Evolutionary conservation across 2,113 vertebrate genomes (phyloP).

Genomic region (Charina bottae): DNA sequence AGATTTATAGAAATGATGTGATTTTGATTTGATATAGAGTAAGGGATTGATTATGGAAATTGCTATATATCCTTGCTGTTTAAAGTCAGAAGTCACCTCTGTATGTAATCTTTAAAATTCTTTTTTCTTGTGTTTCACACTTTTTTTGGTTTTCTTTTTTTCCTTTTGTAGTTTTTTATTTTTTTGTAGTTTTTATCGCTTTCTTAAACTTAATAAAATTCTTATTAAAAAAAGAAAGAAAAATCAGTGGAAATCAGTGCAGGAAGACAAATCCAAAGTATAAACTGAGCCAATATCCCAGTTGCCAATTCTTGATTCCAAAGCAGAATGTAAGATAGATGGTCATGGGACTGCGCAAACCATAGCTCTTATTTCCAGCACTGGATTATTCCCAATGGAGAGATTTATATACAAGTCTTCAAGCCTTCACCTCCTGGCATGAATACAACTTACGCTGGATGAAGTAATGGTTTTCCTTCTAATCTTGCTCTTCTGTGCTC

Average conservation of each 20-base stretch:
- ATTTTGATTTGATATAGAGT: no score
- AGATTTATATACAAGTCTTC: neutral
- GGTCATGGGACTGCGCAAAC: neutral
- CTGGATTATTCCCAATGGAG: neutral
- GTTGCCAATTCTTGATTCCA: neutral
- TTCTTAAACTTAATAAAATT: no score
- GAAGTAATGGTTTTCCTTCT: neutral
- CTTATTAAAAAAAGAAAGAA: no score
- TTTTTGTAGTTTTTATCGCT: no score
- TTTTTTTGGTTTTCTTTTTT: no score
- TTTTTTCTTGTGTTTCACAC: no score
- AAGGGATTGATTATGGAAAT: no score
- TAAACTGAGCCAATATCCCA: neutral
- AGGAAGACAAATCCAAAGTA: neutral
- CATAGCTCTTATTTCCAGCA: neutral
- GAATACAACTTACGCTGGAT: neutral
- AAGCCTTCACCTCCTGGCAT: neutral
- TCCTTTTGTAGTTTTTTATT: no score
- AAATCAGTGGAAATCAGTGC: neutral
- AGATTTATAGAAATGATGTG: no score
- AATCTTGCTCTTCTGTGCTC: neutral
- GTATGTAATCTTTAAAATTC: no score
- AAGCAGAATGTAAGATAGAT: neutral
- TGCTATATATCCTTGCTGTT: no score
- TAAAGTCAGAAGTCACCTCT: no score